These are phyloP conservation scores for Chironomus riparius DNA, from an alignment of 2,888 invertebrate genomes.

Conservation along the genomic window DNA sequence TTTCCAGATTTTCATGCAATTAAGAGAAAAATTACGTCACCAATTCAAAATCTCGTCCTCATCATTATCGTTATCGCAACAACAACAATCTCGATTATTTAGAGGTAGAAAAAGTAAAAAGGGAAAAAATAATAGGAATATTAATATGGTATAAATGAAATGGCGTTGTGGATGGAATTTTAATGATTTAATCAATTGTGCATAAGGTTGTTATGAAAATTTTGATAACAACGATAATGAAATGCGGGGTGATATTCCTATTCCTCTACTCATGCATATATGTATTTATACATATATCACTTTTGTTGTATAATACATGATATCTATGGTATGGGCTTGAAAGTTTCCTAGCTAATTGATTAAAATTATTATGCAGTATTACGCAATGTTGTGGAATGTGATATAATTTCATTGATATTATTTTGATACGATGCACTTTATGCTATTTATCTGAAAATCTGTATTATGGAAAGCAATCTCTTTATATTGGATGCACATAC, in stretches of 20 bases:
- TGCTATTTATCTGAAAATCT: neutral
- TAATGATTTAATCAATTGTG: conserved; percentile 22
- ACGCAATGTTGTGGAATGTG: conserved; percentile 22
- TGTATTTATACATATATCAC: neutral
- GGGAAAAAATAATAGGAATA: neutral
- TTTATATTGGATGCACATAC: too few species aligned
- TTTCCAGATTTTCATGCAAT: too few species aligned
- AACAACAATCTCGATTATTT: too few species aligned
- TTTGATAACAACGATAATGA: conserved; percentile 1
- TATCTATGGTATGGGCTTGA: too few species aligned
- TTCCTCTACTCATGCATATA: neutral
- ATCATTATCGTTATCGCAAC: neutral
- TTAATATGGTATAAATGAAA: neutral
- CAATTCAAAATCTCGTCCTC: neutral
- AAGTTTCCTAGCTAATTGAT: conserved; percentile 10
- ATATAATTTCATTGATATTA: neutral
- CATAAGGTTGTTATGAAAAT: neutral
- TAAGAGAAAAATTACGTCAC: neutral
- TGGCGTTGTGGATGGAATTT: neutral
- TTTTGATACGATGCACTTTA: neutral
- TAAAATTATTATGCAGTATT: conserved; percentile 19
- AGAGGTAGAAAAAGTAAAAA: too few species aligned
- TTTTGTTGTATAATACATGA: too few species aligned
- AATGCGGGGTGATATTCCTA: neutral
- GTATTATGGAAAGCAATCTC: too few species aligned